Conservation (phyloP, 2,113 vertebrate species). For the Shinisaurus crocodilurus region DNA sequence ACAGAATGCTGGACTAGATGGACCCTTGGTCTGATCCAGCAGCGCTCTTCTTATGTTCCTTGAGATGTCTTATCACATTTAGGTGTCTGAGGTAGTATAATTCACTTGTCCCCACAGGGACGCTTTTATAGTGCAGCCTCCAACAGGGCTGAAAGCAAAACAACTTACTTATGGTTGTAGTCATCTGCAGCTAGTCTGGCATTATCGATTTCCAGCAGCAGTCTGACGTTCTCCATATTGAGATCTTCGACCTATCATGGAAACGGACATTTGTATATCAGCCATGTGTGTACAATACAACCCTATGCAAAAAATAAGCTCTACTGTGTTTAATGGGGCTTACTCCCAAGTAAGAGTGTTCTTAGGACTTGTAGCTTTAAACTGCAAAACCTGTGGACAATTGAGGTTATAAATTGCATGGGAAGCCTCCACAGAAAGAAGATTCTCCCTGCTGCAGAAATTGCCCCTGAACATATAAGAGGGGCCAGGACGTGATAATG, state of each 20-base stretch:
- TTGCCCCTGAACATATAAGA: too few species aligned
- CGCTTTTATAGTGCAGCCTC: not conserved
- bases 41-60: too few species aligned
- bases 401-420: too few species aligned
- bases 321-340: not conserved
- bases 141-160: not conserved
- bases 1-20: too few species aligned
- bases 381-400: too few species aligned
- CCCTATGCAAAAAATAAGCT: not conserved
- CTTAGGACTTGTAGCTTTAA: too few species aligned
- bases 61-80: not conserved
- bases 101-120: not conserved
- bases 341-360: not conserved
- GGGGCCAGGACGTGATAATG: too few species aligned
- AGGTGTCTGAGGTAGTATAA: not conserved
- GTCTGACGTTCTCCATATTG: conserved; percentile 75
- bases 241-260: conserved; percentile 72
- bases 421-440: too few species aligned
- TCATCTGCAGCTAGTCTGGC: conserved; percentile 76
- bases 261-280: not conserved
- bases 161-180: conserved; percentile 79
- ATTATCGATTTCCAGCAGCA: conserved; percentile 79
- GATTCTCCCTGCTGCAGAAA: too few species aligned
- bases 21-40: too few species aligned
- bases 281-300: not conserved